These are phyloP conservation scores for Diplazon laetatorius DNA, from an alignment of 2,888 invertebrate species.

Conservation along the genomic window DNA sequence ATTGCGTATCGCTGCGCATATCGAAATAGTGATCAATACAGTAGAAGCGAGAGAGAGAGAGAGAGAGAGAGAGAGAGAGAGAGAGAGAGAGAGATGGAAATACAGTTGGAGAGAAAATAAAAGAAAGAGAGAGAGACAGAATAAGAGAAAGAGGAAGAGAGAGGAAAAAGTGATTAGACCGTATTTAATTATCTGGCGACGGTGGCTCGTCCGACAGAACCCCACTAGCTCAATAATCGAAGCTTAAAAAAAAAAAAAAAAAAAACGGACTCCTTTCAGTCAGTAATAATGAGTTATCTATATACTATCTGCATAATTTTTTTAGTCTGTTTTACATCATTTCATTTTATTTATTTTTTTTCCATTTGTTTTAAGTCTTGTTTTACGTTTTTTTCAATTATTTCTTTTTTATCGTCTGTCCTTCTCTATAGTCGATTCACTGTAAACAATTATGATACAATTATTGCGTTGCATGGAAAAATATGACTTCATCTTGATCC, in stretches of 20 bases:
- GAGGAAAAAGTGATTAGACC: constrained; percentile 41
- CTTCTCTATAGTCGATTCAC: constrained; percentile 58
- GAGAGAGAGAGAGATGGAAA: constrained; percentile 19
- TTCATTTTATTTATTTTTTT: constrained; percentile 46
- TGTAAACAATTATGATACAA: constrained; percentile 74
- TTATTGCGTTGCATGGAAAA: constrained; percentile 82
- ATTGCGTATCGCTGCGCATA: constrained; percentile 53
- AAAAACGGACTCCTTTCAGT: neutral
- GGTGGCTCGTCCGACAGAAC: constrained; percentile 19
- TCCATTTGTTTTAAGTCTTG: no score
- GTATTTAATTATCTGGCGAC: constrained; percentile 39
- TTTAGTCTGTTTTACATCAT: constrained; percentile 46
- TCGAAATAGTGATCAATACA: constrained; percentile 56
- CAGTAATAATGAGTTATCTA: constrained; percentile 43
- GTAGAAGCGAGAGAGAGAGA: constrained; percentile 16
- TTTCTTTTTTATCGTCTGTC: constrained; percentile 66
- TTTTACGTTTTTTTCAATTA: no score
- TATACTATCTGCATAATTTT: constrained; percentile 61
- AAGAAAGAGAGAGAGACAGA: constrained; percentile 8
- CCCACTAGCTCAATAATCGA: constrained; percentile 15
- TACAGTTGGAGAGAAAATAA: constrained; percentile 24
- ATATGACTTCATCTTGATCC: constrained; percentile 82
- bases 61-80: constrained; percentile 13
- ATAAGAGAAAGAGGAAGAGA: no score
- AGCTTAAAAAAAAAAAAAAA: no score